Base-by-base conservation (phyloP, 1,140 invertebrate species). In the Pachyrhynchus sulphureomaculatus region DNA sequence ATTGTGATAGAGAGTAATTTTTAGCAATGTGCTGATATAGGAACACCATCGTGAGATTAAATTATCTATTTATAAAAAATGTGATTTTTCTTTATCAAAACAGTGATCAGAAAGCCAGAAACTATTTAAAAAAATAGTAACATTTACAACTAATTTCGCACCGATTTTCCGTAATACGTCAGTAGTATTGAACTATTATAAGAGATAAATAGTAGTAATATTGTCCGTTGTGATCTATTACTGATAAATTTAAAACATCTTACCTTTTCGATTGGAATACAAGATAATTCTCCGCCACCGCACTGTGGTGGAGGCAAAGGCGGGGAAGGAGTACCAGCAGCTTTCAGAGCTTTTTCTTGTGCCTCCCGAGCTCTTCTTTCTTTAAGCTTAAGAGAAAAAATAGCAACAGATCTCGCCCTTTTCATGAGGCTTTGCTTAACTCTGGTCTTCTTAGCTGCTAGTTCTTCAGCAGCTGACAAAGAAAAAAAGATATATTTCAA, bases 371-470 rank as follows among this genome's bases (percentile, higher is more conserved):
- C 89, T 37, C 89, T 78, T 29, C 88, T 80, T 63, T 89, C 87
- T 58, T 89, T 87, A 45, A 91, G 72, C 48, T 90, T 90, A 18
- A 91, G 74, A 1, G 89, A 91, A 74, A 92, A 92, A 64, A 92
- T 89, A 6, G 89, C 89, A 21, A 92, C 89, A 1, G 88, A 90
- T 8, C 89, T 79, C 3, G 90, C 90, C 41, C 89, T 81, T 73
- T 91, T 92, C 76, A 92, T 88, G 39, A 92, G 72, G 62, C 83
- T 84, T 42, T 88, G 86, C 60, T 87, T 88, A 0, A 88, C 86
- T 32, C 88, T 79, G 1, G 86, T 86, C 52, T 87, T 87, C 67
- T 86, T 86, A 15, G 84, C 85, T 44, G 83, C 84, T 13, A 83
- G 73, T 26, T 83, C 81, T 64, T 86, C 84, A 15, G 80, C 80